Base-by-base conservation (phyloP, 2,797 vertebrate genomes). In the Dicrostonyx torquatus region DNA sequence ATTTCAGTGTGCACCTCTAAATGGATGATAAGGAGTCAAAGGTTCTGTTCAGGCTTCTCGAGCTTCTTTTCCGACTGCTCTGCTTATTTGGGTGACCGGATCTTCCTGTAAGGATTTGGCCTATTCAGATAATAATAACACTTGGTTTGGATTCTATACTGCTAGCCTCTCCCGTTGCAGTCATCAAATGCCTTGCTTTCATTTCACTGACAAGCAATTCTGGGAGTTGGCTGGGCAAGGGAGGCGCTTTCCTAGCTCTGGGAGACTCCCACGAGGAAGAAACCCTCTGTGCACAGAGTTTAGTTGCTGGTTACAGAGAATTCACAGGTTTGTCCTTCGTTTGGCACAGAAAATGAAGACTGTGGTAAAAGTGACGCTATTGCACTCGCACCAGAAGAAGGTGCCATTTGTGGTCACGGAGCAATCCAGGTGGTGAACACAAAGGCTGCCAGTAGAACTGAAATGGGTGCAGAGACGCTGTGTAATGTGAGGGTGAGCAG, bases 161-260 rank as follows among this genome's bases (percentile, higher is more conserved):
- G 62, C 73, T 94, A 20, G n/a, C 88, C 26, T 60, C 68, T 96
- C 94, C 79, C 86, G 34, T 89, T 95, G 87, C 55, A 97, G 96
- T 96, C 94, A 96, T 97, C 93, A 91, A 94, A 89, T 66, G 53
- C 34, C 96, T 96, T 96, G 12, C 66, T 95, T 89, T 94, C 89
- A 64, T 86, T 95, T 64, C 34, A 89, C 75, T 85, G 79, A 93
- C 18, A 90, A 80, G 29, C 50, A 53, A 12, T 80, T 34, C 26
- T 96, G 91, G 31, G 60, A 55, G 84, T 45, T 48, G 75, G 70
- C 3, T 8, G 8, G 43, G 40, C 76, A 75, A 78, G 45, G 68
- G 8, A 53, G 58, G 89, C 48, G 26, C 43, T 87, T 89, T 83
- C 53, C 40, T 34, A 50, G 6, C 62, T 83, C 40, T 0, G 0